phyloP scores from a whole-genome alignment of 2,888 invertebrate genomes.

The Drosophila mayaguana region DNA sequence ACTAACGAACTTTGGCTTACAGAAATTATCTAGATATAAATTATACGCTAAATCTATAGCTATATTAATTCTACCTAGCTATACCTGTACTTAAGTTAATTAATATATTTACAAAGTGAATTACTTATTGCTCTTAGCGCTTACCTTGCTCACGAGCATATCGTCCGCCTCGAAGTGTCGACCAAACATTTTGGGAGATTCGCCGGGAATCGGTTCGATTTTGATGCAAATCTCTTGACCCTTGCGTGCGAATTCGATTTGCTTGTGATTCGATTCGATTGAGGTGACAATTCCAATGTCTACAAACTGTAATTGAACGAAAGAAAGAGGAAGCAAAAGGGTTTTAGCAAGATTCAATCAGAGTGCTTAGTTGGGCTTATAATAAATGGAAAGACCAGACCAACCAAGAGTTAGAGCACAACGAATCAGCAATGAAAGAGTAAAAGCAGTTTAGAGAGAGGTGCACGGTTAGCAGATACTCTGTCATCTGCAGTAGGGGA shows the following conservation, averaged over 20 bases:
- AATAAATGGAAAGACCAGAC: slow-evolving; percentile 2
- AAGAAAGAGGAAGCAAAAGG: not conserved
- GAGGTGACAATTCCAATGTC: slow-evolving; percentile 97
- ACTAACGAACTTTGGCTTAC: not conserved
- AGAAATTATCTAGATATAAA: not conserved
- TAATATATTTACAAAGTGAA: not conserved
- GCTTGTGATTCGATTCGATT: slow-evolving; percentile 97
- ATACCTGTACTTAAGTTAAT: not conserved
- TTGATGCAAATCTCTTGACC: slow-evolving; percentile 98
- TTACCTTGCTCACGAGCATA: slow-evolving; percentile 96
- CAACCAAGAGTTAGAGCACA: not conserved
- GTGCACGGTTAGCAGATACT: not conserved
- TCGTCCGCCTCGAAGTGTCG: slow-evolving; percentile 99
- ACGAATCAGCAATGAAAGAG: not conserved
- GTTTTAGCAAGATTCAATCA: slow-evolving; percentile 8
- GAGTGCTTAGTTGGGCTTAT: slow-evolving; percentile 5
- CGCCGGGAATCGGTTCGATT: slow-evolving; percentile 98
- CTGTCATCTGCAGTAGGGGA: not conserved
- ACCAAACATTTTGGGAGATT: slow-evolving; percentile 99
- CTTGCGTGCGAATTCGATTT: slow-evolving; percentile 96
- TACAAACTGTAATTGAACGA: slow-evolving; percentile 90
- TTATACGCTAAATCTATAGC: too few species aligned
- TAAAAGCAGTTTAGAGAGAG: not conserved
- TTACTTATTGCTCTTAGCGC: not conserved
- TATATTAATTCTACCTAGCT: not conserved